Evolutionary conservation across 2,888 invertebrate species (phyloP), one percentile per base, ranked within the genome.

Genomic region (Copidosoma aretas): DNA sequence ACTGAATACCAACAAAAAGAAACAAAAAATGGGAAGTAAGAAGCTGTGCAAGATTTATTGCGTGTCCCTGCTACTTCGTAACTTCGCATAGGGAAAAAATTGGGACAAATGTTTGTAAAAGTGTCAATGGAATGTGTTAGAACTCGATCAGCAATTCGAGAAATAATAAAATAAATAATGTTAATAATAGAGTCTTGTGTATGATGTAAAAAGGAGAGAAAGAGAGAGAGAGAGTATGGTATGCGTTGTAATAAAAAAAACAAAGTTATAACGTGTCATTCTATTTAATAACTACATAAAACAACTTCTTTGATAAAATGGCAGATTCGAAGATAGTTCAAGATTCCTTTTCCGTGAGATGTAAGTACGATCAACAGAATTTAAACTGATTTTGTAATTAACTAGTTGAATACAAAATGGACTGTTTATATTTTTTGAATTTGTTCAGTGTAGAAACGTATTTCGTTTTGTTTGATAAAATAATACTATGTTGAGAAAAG

Each of bases 181-280:
- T 64, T 64, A 46, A 53, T 12, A 61, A 53, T 21, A 58, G 51
- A 66, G 21, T 53, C 10, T 58, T 53, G 52, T 61, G 67, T 43
- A 67, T 71, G 64, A 52, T 46, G 43, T 14, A 46, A 15, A 46
- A 46, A 46, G 3, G 43, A 8, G 19, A 67, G 69, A 46, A 58
- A 57, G 46, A 73, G 73, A 73, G 73, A 64, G 57, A 69, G 15
- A 69, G 51, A 71, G 60, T 63, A 64, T 68, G 62, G 67, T 64
- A 56, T 70, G 68, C 71, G 68, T 60, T 71, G 70, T 73, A 73
- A 74, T 74, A 74, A 73, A 74, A 15, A 17, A 46, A 32, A 32
- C 3, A 32, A 32, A 32, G 8, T 5, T n/a, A n/a, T n/a, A n/a
- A n/a, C n/a, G n/a, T n/a, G n/a, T n/a, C n/a, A n/a, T n/a, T n/a